A percentile compares a stretch with the other conserved stretches of the same genome.
These are phyloP conservation scores for Smittia sp. DNA, from an alignment of 2,888 invertebrate species.

Conservation along the genomic window DNA sequence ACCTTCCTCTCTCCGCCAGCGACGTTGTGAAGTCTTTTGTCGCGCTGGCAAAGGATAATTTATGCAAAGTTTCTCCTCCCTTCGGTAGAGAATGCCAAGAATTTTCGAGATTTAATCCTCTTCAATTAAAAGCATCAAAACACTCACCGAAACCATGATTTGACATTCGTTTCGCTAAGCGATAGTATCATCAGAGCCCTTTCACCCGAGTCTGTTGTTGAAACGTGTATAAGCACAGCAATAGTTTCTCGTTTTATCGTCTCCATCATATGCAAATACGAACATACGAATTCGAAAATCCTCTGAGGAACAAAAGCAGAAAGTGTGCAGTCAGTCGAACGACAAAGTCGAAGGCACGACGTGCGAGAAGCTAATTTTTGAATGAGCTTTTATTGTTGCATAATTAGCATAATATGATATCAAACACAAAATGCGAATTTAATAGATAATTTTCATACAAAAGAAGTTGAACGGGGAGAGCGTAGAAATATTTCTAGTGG, in stretches of 20 bases:
- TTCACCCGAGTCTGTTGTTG: background rate
- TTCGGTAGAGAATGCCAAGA: background rate
- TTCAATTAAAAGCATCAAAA: background rate
- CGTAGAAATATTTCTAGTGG: background rate
- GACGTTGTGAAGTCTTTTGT: background rate
- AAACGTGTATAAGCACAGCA: conserved; percentile 7
- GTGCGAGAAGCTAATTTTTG: conserved; percentile 8
- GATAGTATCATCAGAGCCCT: background rate
- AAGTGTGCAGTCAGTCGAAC: background rate
- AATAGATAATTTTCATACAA: conserved; percentile 15
- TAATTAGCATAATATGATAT: conserved; percentile 23
- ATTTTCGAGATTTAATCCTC: conserved; percentile 18
- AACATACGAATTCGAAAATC: background rate
- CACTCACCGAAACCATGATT: background rate
- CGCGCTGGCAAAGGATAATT: conserved; percentile 25
- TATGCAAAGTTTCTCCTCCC: conserved; percentile 10
- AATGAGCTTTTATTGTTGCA: conserved; percentile 28
- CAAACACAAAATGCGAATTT: conserved; percentile 19
- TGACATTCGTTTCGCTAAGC: background rate
- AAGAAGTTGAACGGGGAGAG: background rate
- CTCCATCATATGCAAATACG: background rate
- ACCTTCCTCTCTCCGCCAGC: background rate
- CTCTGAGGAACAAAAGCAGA: background rate
- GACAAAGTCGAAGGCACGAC: background rate
- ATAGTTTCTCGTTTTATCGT: background rate